Base-by-base conservation (phyloP, 2,888 invertebrate species). In the Polyommatus icarus region DNA sequence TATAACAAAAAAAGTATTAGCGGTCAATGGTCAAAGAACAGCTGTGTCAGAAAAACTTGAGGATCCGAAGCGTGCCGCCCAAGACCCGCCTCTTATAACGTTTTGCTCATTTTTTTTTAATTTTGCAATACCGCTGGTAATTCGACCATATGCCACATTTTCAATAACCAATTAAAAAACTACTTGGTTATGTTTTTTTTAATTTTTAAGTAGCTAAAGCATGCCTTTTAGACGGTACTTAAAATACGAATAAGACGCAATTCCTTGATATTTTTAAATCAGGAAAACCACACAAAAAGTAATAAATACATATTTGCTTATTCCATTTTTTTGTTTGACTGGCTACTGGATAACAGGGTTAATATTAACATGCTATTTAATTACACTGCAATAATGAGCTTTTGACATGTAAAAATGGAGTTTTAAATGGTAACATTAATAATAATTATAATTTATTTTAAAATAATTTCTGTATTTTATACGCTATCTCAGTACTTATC, bases 61-160 rank as follows among this genome's bases (percentile, higher is more conserved):
- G 86, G 89, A 87, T 87, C 80, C 82, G 91, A 82, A 93, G 90
- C 90, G 93, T 92, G 92, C 93, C 92, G 92, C 91, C 90, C 85
- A 78, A 80, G 85, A 79, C 83, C 88, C 91, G 90, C 92, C 91
- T 89, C 86, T 84, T 84, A 87, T 88, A 88, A 87, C 82, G 82
- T 89, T 90, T 90, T 89, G 88, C n/a, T 20, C 7, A 20, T 40
- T 87, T 46, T 54, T 54, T 54, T 84, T 85, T 46, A 72, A 15
- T 77, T 32, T 67, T 67, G 76, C 76, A 20, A 71, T 73, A 71
- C 77, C 71, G 20, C 77, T 71, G 29, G 46, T 73, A 73, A 73
- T 73, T 72, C 40, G 24, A 46, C 40, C 73, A 73, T 50, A 73
- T 73, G 73, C 73, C 24, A 73, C 46, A 46, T 36, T 73, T 73